phyloP scores from a whole-genome alignment of 2,888 invertebrate genomes.

The Clivina fossor region DNA sequence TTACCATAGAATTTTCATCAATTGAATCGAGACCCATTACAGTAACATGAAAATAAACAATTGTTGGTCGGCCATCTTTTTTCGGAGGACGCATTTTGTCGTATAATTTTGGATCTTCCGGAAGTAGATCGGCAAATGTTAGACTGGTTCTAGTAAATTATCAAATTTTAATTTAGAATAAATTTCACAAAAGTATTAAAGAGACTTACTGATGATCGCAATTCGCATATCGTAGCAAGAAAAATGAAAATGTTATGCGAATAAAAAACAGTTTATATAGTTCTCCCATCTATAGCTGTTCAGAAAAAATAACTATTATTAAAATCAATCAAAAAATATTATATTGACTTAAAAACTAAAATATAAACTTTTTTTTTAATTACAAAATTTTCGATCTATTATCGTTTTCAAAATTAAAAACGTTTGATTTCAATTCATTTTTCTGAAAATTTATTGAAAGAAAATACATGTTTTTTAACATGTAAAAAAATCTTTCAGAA shows the following conservation, averaged over 20 bases:
- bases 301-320: too few species aligned
- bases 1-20: conserved; percentile 93
- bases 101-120: conserved; percentile 82
- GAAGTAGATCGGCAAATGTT: conserved; percentile 80
- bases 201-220: conserved; percentile 26
- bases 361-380: neutral
- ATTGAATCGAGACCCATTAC: conserved; percentile 95
- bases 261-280: conserved; percentile 13
- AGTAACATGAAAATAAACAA: conserved; percentile 88
- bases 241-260: conserved; percentile 11
- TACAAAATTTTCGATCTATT: neutral
- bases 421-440: too few species aligned
- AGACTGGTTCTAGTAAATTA: conserved; percentile 64
- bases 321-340: too few species aligned
- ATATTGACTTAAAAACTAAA: too few species aligned
- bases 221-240: conserved; percentile 12
- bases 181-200: neutral
- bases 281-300: conserved; percentile 17
- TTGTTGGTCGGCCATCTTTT: conserved; percentile 83
- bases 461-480: too few species aligned
- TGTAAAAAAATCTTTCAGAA: too few species aligned
- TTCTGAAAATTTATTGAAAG: too few species aligned
- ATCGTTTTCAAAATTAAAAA: too few species aligned
- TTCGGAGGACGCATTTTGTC: conserved; percentile 94
- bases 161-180: neutral